Percentiles rank a stretch among this genome's conserved stretches.
These are phyloP conservation scores for Plotosus lineatus DNA, from an alignment of 2,113 vertebrate genomes.

Conservation along the genomic window DNA sequence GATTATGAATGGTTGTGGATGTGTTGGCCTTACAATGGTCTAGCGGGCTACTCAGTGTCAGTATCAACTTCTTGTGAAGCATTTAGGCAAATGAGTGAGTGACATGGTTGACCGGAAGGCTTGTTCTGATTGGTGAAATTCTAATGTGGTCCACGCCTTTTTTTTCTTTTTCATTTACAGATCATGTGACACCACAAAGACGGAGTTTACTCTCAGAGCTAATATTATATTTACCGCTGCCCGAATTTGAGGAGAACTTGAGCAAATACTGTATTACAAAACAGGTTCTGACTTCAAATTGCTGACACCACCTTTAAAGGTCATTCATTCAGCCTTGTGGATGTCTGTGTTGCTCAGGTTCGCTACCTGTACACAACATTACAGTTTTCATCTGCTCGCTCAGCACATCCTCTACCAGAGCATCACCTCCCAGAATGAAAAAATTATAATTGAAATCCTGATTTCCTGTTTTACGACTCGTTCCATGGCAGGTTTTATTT, in stretches of 20 bases:
- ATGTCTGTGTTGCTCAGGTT: slow-evolving; percentile 68
- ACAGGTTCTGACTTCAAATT: neutral
- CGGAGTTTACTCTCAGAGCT: neutral
- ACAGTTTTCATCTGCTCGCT: slow-evolving; percentile 64
- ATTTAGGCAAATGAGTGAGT: too few relatives aligned
- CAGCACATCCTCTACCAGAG: slow-evolving; percentile 74
- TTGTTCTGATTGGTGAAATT: neutral
- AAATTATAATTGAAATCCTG: slow-evolving; percentile 80
- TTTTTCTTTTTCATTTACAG: neutral
- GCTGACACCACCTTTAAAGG: slow-evolving; percentile 57
- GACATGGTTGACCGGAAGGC: neutral
- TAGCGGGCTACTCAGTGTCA: too few relatives aligned
- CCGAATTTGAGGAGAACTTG: neutral
- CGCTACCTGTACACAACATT: slow-evolving; percentile 55
- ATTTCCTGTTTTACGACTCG: slow-evolving; percentile 78
- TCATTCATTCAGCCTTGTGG: slow-evolving; percentile 74
- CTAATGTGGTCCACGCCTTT: neutral
- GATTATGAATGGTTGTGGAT: too few relatives aligned
- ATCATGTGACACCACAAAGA: neutral
- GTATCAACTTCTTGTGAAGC: too few relatives aligned
- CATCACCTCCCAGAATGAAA: slow-evolving; percentile 71
- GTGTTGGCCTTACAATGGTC: too few relatives aligned
- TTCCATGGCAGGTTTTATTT: slow-evolving; percentile 76
- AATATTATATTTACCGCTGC: neutral
- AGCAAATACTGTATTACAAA: slow-evolving; percentile 5